Evolutionary conservation across 2,888 invertebrate species (phyloP).

Genomic region (Chloroclysta siterata): DNA sequence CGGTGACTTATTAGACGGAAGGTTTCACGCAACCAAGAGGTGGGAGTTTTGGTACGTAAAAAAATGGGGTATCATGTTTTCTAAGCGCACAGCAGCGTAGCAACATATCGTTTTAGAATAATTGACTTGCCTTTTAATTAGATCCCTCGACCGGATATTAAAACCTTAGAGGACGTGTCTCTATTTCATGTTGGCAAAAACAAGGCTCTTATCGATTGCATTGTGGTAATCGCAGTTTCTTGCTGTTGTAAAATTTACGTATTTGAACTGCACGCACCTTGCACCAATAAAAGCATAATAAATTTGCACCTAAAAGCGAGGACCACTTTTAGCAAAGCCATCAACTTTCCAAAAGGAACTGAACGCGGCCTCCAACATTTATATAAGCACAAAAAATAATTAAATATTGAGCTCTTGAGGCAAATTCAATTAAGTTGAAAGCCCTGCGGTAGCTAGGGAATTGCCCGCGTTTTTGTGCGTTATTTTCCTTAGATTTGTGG

Average conservation of each 20-base stretch:
- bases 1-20: constrained; percentile 4
- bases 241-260: no score
- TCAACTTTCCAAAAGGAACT: constrained; percentile 44
- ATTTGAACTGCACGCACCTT: no score
- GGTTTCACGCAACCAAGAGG: not conserved
- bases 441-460: constrained; percentile 16
- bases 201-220: no score
- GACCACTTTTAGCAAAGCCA: constrained; percentile 22
- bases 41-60: not conserved
- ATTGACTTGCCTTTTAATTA: no score
- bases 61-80: no score
- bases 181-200: no score
- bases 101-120: no score
- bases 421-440: constrained; percentile 40
- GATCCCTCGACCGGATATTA: no score
- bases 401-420: constrained; percentile 32
- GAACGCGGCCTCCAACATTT: constrained; percentile 36
- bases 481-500: constrained; percentile 7
- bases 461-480: constrained; percentile 8
- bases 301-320: constrained; percentile 12
- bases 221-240: no score
- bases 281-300: not conserved
- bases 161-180: no score
- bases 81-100: no score
- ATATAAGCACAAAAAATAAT: constrained; percentile 40